phyloP scores from a whole-genome alignment of 2,113 vertebrate species.

The Ahaetulla prasina region DNA sequence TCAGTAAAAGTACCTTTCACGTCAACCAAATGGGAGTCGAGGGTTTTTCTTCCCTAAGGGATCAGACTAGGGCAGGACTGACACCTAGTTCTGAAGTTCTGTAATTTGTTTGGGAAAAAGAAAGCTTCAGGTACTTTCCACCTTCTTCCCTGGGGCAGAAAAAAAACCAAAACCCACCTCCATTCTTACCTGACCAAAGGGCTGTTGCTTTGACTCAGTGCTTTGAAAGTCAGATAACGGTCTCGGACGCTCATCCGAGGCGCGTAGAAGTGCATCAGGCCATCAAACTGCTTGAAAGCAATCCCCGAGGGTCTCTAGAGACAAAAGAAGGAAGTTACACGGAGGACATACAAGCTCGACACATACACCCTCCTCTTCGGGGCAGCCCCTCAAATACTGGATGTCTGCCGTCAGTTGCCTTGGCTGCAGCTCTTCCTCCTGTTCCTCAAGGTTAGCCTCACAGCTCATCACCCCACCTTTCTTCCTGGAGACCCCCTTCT shows the following conservation, averaged over 20 bases:
- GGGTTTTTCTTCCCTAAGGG: too few species aligned
- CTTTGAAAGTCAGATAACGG: slow-evolving; percentile 91
- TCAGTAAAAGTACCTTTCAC: too few species aligned
- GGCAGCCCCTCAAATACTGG: too few species aligned
- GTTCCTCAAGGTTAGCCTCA: too few species aligned
- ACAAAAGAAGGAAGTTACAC: slow-evolving; percentile 21
- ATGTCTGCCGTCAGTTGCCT: too few species aligned
- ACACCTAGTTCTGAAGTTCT: background rate
- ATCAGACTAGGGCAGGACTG: too few species aligned
- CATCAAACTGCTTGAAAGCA: slow-evolving; percentile 92
- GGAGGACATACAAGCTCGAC: background rate
- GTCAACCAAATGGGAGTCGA: too few species aligned
- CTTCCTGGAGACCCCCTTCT: too few species aligned
- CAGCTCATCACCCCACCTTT: background rate
- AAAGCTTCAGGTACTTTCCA: background rate
- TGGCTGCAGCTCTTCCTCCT: too few species aligned
- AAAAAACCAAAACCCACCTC: background rate
- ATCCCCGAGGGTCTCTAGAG: slow-evolving; percentile 83
- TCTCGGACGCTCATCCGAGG: slow-evolving; percentile 87
- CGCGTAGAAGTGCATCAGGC: slow-evolving; percentile 91
- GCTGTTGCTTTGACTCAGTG: slow-evolving; percentile 81
- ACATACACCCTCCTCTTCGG: too few species aligned
- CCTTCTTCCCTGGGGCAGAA: fast-evolving
- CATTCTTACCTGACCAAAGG: slow-evolving; percentile 79
- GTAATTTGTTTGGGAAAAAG: background rate